These are phyloP conservation scores for Notarius lentiginosus DNA, from an alignment of 2,113 vertebrate genomes.

Conservation along the genomic window DNA sequence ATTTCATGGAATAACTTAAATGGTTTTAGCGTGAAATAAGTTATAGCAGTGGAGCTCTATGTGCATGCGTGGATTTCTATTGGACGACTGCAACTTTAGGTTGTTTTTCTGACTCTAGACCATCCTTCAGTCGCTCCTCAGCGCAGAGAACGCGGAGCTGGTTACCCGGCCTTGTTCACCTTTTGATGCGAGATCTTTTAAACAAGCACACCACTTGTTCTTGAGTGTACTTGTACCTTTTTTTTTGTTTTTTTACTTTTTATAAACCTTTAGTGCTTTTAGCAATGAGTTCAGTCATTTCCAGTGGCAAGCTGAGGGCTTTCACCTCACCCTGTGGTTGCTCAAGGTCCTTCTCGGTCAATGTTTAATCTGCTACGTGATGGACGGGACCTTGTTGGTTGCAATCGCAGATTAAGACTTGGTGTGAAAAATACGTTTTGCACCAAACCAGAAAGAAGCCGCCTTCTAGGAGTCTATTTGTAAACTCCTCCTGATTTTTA, in stretches of 20 bases:
- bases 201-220: neutral
- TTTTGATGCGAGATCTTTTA: neutral
- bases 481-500: neutral
- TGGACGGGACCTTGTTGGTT: slow-evolving; percentile 33
- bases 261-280: no score
- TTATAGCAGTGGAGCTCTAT: neutral
- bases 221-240: neutral
- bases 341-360: slow-evolving; percentile 52
- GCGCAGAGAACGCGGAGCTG: neutral
- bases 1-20: no score
- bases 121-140: neutral
- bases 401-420: slow-evolving; percentile 38
- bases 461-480: neutral
- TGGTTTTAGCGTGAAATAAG: no score
- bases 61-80: neutral
- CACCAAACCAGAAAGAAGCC: neutral
- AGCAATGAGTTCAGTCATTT: neutral
- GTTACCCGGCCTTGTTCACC: neutral
- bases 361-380: slow-evolving; percentile 66
- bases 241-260: no score
- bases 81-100: slow-evolving; percentile 30
- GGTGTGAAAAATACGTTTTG: neutral
- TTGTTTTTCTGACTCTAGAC: slow-evolving; percentile 31
- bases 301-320: slow-evolving; percentile 28
- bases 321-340: slow-evolving; percentile 50